These are phyloP conservation scores for Apodemia hepburni DNA, from an alignment of 2,888 invertebrate genomes.

Conservation along the genomic window DNA sequence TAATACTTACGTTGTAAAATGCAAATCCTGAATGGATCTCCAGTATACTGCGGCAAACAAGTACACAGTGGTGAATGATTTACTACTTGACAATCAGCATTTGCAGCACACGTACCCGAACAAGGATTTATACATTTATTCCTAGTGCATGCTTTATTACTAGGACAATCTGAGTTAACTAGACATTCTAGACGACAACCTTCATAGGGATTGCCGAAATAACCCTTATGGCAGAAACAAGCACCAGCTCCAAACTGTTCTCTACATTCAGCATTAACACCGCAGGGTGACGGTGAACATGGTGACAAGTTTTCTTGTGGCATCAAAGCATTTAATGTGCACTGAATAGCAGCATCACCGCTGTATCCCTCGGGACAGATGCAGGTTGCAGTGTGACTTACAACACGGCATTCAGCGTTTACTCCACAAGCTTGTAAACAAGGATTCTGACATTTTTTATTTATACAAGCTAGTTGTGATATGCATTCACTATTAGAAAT, in stretches of 20 bases:
- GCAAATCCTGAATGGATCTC: conserved; percentile 86
- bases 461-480: conserved; percentile 84
- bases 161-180: conserved; percentile 85
- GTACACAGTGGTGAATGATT: conserved; percentile 86
- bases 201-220: conserved; percentile 90
- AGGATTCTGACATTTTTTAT: conserved; percentile 88
- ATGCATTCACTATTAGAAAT: conserved; percentile 86
- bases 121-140: conserved; percentile 90
- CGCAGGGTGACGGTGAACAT: conserved; percentile 82
- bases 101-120: conserved; percentile 87
- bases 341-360: conserved; percentile 88
- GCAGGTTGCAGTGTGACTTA: conserved; percentile 88
- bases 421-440: conserved; percentile 86
- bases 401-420: conserved; percentile 87
- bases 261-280: conserved; percentile 82
- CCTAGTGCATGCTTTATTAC: conserved; percentile 84
- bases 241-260: conserved; percentile 81
- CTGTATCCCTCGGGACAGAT: conserved; percentile 83
- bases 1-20: conserved; percentile 51
- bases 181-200: conserved; percentile 88
- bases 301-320: conserved; percentile 65
- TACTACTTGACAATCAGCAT: conserved; percentile 87
- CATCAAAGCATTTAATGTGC: conserved; percentile 51
- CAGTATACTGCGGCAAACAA: conserved; percentile 83
- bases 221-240: conserved; percentile 85